A percentile compares a stretch with the other conserved stretches of the same genome.
phyloP scores from a whole-genome alignment of 2,797 vertebrate genomes.

The Phataginus tetradactyla region DNA sequence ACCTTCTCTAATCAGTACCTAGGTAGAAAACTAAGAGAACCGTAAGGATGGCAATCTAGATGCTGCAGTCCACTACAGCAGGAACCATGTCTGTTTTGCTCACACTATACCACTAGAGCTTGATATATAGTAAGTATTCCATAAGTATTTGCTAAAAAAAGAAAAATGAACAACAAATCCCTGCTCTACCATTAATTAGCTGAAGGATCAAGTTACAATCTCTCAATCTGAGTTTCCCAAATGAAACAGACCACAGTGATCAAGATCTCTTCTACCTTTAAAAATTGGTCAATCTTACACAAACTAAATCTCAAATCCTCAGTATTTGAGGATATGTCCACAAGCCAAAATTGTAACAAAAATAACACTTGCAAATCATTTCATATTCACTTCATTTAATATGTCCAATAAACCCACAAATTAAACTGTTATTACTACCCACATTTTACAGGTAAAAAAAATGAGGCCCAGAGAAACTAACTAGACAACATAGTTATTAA shows the following conservation, averaged over 20 bases:
- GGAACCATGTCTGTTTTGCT: background rate
- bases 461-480: conserved; percentile 7
- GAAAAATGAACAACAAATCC: conserved; percentile 12
- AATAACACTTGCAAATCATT: conserved; percentile 28
- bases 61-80: background rate
- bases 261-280: background rate
- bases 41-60: background rate
- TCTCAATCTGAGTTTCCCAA: conserved; percentile 11
- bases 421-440: background rate
- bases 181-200: background rate
- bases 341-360: background rate
- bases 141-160: background rate
- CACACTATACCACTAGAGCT: background rate
- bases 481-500: conserved; percentile 6
- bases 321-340: background rate
- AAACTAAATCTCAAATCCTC: conserved; percentile 49
- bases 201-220: background rate
- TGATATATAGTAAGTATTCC: background rate
- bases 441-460: conserved; percentile 40
- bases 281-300: background rate
- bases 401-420: background rate
- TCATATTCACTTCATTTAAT: conserved; percentile 42
- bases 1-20: background rate
- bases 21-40: background rate
- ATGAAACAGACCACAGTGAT: background rate